phyloP scores from a whole-genome alignment of 2,113 vertebrate genomes.

The Mandrillus leucophaeus region DNA sequence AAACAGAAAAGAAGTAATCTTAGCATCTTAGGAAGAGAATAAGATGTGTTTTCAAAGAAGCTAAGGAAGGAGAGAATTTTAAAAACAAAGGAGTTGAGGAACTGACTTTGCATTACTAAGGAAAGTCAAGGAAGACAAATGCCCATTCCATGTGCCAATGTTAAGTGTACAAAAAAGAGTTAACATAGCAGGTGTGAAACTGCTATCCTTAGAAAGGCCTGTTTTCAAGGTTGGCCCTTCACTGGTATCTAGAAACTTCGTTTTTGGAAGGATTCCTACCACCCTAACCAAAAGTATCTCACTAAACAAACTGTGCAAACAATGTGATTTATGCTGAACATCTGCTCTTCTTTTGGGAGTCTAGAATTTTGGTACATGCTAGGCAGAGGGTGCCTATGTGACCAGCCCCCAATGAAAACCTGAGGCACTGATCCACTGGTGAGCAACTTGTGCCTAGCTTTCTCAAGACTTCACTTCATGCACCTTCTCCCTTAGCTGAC shows the following conservation, averaged over 20 bases:
- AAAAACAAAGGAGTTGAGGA: slow-evolving; percentile 22
- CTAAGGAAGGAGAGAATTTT: slow-evolving; percentile 8
- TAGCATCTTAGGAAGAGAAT: background rate
- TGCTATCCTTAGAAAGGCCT: background rate
- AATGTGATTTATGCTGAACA: background rate
- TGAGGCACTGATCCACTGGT: background rate
- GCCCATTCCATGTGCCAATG: background rate
- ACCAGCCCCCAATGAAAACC: background rate
- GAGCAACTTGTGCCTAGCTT: background rate
- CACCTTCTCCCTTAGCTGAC: background rate
- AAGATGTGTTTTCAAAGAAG: background rate
- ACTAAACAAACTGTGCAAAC: background rate
- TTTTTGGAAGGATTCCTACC: background rate
- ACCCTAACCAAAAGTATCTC: background rate
- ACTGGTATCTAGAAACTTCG: background rate
- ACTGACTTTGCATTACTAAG: background rate
- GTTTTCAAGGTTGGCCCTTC: background rate
- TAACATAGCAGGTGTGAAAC: background rate
- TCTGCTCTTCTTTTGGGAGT: background rate
- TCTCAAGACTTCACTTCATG: background rate
- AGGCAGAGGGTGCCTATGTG: background rate
- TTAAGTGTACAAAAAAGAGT: background rate
- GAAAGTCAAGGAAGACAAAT: background rate
- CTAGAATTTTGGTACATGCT: background rate
- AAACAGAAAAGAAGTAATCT: slow-evolving; percentile 21